Evolutionary conservation across 2,888 invertebrate species (phyloP).

Genomic region (Hedychridium roseum): DNA sequence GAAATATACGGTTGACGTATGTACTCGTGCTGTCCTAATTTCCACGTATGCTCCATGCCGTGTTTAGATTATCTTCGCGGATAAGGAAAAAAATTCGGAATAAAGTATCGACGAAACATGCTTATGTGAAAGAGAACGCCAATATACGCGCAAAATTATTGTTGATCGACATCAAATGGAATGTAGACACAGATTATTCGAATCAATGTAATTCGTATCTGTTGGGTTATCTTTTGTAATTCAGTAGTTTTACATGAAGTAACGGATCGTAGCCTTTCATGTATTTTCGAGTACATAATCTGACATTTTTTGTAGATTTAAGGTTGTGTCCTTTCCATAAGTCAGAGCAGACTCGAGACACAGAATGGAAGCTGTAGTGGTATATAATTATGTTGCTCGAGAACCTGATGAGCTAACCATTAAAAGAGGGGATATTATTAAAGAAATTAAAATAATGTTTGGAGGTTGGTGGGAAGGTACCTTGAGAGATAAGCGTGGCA

Average conservation of each 20-base stretch:
- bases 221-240: too few species aligned
- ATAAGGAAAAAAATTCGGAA: not conserved
- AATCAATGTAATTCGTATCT: too few species aligned
- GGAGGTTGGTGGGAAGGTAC: slow-evolving; percentile 96
- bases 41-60: slow-evolving; percentile 29
- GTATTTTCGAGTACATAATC: too few species aligned
- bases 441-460: slow-evolving; percentile 78
- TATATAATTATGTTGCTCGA: slow-evolving; percentile 86
- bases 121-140: too few species aligned
- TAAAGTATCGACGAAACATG: not conserved
- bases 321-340: slow-evolving; percentile 28
- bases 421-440: slow-evolving; percentile 83
- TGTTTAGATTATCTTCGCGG: not conserved
- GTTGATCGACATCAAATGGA: too few species aligned
- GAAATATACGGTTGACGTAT: slow-evolving; percentile 18
- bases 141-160: too few species aligned
- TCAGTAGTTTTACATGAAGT: too few species aligned
- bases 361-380: slow-evolving; percentile 78
- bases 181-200: too few species aligned
- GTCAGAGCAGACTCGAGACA: slow-evolving; percentile 10
- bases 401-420: slow-evolving; percentile 87
- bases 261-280: too few species aligned
- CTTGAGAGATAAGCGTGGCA: slow-evolving; percentile 79
- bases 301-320: slow-evolving; percentile 34
- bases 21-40: slow-evolving; percentile 25